Evolutionary conservation across 64 coral and sea anemone genomes (phyloP).

Genomic region (Cladopsammia gracilis): DNA sequence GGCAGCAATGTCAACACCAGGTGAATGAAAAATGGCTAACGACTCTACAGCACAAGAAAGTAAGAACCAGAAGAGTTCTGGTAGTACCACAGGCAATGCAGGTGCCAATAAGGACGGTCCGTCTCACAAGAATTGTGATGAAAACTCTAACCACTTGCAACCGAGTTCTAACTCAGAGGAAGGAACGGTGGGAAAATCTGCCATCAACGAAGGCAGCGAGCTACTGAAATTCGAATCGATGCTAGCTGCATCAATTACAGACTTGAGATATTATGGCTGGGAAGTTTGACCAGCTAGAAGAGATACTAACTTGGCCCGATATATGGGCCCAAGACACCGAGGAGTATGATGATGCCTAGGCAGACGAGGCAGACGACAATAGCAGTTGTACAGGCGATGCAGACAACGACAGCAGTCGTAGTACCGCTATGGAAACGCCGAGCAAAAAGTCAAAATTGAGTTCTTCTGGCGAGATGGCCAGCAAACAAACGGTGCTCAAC

Average conservation of each 20-base stretch:
- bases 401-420: not conserved
- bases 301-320: not conserved
- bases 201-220: not conserved
- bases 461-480: no score
- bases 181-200: not conserved
- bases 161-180: not conserved
- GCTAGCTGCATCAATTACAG: not conserved
- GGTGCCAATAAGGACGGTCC: not conserved
- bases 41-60: constrained; percentile 6
- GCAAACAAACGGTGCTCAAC: no score
- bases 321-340: constrained; percentile 12
- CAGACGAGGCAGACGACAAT: not conserved
- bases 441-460: no score
- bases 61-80: not conserved
- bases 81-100: constrained; percentile 13
- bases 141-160: not conserved
- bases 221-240: constrained; percentile 6
- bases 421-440: not conserved
- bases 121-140: not conserved
- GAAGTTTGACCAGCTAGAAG: constrained; percentile 14
- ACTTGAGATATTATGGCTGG: constrained; percentile 29
- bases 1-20: not conserved
- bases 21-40: not conserved
- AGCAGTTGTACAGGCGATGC: no score
- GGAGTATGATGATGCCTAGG: not conserved